phyloP scores from a whole-genome alignment of 2,797 vertebrate genomes.

The Uromys caudimaculatus region DNA sequence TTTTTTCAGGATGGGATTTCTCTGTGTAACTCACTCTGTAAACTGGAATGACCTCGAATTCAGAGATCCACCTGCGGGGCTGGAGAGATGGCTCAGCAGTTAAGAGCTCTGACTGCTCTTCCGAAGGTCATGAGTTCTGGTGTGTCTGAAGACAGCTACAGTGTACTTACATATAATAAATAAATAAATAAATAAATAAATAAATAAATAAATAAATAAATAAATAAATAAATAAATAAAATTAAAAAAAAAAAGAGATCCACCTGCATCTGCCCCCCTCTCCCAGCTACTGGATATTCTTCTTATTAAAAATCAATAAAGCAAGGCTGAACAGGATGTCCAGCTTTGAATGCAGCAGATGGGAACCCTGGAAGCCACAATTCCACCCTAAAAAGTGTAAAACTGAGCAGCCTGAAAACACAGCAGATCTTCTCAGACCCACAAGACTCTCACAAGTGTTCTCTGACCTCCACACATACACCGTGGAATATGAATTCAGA shows the following conservation, averaged over 20 bases:
- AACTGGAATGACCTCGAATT: neutral
- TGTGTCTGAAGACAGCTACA: no score
- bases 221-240: no score
- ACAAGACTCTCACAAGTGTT: neutral
- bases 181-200: no score
- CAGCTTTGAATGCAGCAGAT: neutral
- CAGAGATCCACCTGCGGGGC: no score
- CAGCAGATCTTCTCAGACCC: neutral
- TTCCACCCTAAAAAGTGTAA: neutral
- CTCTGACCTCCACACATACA: neutral
- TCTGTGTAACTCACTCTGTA: neutral
- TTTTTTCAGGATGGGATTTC: neutral
- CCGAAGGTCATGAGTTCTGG: no score
- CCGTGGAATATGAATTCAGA: no score
- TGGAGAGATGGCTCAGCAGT: no score
- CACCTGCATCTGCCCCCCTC: neutral
- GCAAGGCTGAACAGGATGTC: neutral
- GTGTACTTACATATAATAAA: no score
- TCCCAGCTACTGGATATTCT: neutral
- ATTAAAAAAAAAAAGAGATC: no score
- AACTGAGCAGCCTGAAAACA: neutral
- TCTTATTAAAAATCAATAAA: neutral
- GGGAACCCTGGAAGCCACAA: neutral
- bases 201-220: no score
- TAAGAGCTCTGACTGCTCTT: no score